Evolutionary conservation across 2,797 vertebrate species (phyloP).

Genomic region (Esox lucius): DNA sequence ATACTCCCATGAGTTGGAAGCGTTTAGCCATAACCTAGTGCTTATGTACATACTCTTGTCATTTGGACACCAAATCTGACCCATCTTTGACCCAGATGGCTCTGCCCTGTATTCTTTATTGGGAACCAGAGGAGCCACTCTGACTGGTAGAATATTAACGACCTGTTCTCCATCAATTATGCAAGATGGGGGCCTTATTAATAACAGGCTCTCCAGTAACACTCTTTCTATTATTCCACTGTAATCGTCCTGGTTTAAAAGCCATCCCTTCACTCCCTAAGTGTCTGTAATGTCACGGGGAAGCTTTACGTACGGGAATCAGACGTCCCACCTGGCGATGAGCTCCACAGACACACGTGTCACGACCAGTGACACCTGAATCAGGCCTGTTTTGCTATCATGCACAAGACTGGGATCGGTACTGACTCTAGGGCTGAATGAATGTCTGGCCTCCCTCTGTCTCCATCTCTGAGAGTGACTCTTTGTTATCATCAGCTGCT

Average conservation of each 20-base stretch:
- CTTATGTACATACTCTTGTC: no score
- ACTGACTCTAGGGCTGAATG: neutral
- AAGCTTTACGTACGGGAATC: constrained; percentile 37
- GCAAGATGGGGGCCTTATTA: constrained; percentile 55
- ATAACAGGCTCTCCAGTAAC: constrained; percentile 51
- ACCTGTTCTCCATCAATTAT: constrained; percentile 50
- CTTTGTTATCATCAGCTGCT: constrained; percentile 1
- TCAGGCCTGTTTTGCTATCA: constrained; percentile 15
- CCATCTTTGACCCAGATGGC: neutral
- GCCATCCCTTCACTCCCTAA: constrained; percentile 55
- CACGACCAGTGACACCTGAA: constrained; percentile 31
- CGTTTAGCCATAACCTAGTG: no score
- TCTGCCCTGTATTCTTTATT: neutral
- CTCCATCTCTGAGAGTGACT: neutral
- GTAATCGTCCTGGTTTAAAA: constrained; percentile 64
- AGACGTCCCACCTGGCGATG: constrained; percentile 31
- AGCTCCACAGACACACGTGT: constrained; percentile 26
- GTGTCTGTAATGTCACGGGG: constrained; percentile 42
- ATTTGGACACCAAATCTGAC: no score
- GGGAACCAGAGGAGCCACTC: constrained; percentile 25
- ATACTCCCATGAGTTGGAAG: no score
- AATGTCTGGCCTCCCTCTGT: neutral
- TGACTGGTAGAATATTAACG: constrained; percentile 37
- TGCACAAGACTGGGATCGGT: constrained; percentile 11
- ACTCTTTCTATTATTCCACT: constrained; percentile 61